These are phyloP conservation scores for Marcusenius ussheri DNA, from an alignment of 2,113 vertebrate species.

Conservation along the genomic window DNA sequence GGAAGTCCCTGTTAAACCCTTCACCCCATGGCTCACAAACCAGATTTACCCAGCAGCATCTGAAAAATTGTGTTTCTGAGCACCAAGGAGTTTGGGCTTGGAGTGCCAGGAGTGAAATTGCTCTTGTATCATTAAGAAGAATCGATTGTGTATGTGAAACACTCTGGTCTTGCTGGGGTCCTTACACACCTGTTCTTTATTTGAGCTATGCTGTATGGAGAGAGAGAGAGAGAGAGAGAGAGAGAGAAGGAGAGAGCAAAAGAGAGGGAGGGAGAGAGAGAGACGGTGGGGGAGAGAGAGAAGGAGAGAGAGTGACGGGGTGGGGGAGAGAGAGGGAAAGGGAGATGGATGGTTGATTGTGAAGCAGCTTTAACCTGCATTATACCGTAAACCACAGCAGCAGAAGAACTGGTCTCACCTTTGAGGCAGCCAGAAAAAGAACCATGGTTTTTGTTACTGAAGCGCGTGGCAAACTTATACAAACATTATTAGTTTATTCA, in stretches of 20 bases:
- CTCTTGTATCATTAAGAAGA: background rate
- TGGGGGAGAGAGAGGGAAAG: too few species aligned
- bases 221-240: background rate
- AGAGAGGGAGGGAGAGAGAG: too few species aligned
- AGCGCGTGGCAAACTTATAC: background rate
- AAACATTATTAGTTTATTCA: background rate
- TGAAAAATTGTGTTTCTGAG: background rate
- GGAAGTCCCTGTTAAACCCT: background rate
- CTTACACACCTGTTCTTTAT: background rate
- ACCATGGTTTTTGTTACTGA: background rate
- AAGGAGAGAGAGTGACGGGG: too few species aligned
- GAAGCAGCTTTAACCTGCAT: background rate
- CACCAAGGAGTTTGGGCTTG: background rate
- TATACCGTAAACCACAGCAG: background rate
- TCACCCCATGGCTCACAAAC: background rate
- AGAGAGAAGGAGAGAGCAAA: background rate
- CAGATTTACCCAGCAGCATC: background rate
- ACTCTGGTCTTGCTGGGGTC: background rate
- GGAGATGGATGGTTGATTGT: background rate
- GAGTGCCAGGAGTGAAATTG: background rate
- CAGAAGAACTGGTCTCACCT: background rate
- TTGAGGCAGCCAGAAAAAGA: background rate
- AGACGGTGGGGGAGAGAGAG: too few species aligned
- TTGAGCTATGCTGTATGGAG: background rate
- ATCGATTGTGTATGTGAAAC: background rate